These are phyloP conservation scores for Temnothorax unifasciatus DNA, from an alignment of 2,888 invertebrate species.

Conservation along the genomic window DNA sequence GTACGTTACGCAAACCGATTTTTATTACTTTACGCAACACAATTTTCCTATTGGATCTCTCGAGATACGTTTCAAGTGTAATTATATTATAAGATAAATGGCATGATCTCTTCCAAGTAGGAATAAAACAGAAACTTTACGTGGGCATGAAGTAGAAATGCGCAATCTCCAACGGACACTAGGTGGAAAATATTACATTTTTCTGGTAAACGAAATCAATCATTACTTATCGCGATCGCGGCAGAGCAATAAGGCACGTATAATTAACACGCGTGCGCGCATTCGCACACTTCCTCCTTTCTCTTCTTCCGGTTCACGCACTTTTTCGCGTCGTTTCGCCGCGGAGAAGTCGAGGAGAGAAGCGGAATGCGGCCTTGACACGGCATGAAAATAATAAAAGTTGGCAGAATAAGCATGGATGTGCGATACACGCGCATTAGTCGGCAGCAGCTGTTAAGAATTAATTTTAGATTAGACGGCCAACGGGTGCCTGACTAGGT, in stretches of 20 bases:
- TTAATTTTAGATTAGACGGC: conserved; percentile 85
- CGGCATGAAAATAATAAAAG: conserved; percentile 74
- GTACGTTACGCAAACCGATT: conserved; percentile 2
- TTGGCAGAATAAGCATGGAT: conserved; percentile 65
- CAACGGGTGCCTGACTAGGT: conserved; percentile 80
- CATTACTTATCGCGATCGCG: conserved; percentile 47
- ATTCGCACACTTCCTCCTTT: conserved; percentile 55
- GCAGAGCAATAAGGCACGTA: conserved; percentile 31
- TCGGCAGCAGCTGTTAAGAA: conserved; percentile 82
- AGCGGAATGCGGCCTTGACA: conserved; percentile 75
- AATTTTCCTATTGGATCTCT: conserved; percentile 4
- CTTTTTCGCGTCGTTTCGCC: conserved; percentile 11
- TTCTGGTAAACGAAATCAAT: conserved; percentile 46
- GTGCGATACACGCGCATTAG: conserved; percentile 63
- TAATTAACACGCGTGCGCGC: conserved; percentile 46
- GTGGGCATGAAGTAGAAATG: conserved; percentile 5
- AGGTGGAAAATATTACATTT: conserved; percentile 8
- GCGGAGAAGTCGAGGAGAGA: conserved; percentile 43
- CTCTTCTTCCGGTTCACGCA: conserved; percentile 53
- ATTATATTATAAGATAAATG: not conserved
- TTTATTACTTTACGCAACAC: not conserved
- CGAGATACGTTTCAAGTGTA: conserved; percentile 4
- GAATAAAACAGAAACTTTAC: conserved; percentile 7
- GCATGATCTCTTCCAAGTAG: not conserved
- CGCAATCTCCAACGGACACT: conserved; percentile 2